Evolutionary conservation across 2,113 vertebrate species (phyloP).

Genomic region (Butorides virescens): DNA sequence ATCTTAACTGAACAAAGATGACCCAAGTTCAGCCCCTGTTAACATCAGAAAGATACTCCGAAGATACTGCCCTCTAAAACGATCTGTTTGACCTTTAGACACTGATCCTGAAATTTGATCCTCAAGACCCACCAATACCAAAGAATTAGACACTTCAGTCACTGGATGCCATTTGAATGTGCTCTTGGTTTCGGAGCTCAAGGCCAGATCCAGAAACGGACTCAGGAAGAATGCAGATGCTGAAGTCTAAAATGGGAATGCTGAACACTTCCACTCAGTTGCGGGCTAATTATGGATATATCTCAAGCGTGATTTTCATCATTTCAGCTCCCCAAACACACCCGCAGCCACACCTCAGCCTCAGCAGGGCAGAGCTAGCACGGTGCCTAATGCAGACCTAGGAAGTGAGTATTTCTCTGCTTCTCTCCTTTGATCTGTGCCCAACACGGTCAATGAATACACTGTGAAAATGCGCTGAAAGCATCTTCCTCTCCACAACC

Average conservation of each 20-base stretch:
- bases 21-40: neutral
- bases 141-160: neutral
- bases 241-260: neutral
- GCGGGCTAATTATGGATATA: neutral
- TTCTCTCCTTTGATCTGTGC: neutral
- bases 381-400: neutral
- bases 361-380: neutral
- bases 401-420: neutral
- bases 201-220: neutral
- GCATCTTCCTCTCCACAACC: neutral
- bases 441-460: neutral
- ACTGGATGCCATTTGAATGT: neutral
- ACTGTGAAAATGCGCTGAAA: accelerated
- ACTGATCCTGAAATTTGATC: neutral
- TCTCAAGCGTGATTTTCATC: neutral
- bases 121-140: neutral
- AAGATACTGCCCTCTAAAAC: neutral
- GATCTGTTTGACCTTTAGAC: neutral
- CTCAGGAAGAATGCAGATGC: neutral
- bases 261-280: neutral
- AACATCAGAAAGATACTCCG: neutral
- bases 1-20: neutral
- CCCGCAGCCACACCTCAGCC: accelerated
- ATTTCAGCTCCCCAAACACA: neutral
- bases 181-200: neutral